A percentile compares a stretch with the other conserved stretches of the same genome.
phyloP scores from a whole-genome alignment of 2,113 vertebrate genomes.

The Hyperoodon ampullatus region DNA sequence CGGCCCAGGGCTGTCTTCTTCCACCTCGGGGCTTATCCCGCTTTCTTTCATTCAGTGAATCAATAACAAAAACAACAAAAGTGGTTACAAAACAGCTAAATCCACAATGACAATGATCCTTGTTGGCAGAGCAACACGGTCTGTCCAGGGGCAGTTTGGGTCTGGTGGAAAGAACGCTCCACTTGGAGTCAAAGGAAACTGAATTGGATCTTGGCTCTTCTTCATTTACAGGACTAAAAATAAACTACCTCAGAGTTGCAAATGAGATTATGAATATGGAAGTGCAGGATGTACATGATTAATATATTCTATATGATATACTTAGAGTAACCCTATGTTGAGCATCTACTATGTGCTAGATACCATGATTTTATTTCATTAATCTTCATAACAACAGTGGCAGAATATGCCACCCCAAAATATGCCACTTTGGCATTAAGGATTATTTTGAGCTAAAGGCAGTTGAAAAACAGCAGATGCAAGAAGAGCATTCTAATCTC shows the following conservation, averaged over 20 bases:
- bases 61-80: slow-evolving; percentile 15
- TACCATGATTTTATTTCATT: background rate
- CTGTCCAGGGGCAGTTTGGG: background rate
- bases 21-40: background rate
- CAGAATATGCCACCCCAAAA: background rate
- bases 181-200: slow-evolving; percentile 37
- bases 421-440: background rate
- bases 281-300: background rate
- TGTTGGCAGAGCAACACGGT: background rate
- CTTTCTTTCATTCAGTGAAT: slow-evolving; percentile 29
- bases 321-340: background rate
- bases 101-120: background rate
- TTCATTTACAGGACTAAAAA: slow-evolving; percentile 11
- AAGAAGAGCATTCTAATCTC: background rate
- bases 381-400: background rate
- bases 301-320: background rate
- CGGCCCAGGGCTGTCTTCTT: background rate
- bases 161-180: slow-evolving; percentile 17
- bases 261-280: background rate
- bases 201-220: background rate
- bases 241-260: background rate
- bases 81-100: slow-evolving; percentile 38
- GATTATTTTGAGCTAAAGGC: slow-evolving; percentile 30
- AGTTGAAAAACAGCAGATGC: slow-evolving; percentile 21
- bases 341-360: background rate